Evolutionary conservation across 2,113 vertebrate genomes (phyloP), one percentile per base, ranked within the genome.

Genomic region (Hippocampus comes): DNA sequence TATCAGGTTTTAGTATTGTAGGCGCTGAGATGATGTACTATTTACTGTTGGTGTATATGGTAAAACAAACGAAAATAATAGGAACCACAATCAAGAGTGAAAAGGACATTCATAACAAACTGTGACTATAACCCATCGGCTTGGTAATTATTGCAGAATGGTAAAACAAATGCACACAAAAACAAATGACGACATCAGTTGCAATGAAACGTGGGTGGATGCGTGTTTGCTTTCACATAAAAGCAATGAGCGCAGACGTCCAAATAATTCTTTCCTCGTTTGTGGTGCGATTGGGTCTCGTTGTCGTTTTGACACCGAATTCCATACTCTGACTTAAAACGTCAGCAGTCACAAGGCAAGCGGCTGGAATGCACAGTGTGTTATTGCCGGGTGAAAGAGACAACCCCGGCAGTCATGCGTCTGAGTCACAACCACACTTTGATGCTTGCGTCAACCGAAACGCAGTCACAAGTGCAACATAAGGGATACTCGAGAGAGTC

Each of bases 281-380:
- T 23, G 21, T 11, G 21, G 21, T 25, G 7, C 18, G 18, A 15
- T 41, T 1, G 4, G 61, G 46, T 23, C 63, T 59, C 9, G 23
- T 46, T 46, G 43, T 14, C 43, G 10, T 9, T 66, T 41, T 25
- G 23, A 68, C 49, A 43, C 10, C 21, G 3, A 57, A 60, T 43
- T 20, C 7, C 64, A 27, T 9, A 21, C 42, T 21, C 51, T 48
- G 18, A 61, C 53, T 75, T 63, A 42, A 23, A 67, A 49, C 9
- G 9, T 61, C 66, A 74, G 59, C 57, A 55, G 77, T 86, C 80
- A 82, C 78, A 87, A 87, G 85, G 23, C 42, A 0, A 38, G 9
- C 51, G 46, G 9, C n/a, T 60, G 80, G 73, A 78, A 78, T 74
- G 72, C 38, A 49, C 70, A 30, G 5, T 38, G 9, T 7, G 20